phyloP scores from a whole-genome alignment of 2,113 vertebrate species.

The Festucalex cinctus region DNA sequence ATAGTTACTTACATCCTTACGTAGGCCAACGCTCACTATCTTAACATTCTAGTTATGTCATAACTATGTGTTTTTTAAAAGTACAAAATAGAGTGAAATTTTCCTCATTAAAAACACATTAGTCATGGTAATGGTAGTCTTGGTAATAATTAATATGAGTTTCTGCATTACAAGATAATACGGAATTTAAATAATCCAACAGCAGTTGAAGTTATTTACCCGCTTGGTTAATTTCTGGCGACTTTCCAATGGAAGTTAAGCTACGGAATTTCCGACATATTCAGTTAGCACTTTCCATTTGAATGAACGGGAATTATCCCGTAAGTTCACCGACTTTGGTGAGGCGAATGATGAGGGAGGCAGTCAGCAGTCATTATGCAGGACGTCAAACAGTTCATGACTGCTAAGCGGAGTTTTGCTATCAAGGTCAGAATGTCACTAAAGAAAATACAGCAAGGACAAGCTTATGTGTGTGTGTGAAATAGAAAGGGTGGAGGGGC shows the following conservation, averaged over 20 bases:
- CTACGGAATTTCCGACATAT: neutral
- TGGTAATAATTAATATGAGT: no score
- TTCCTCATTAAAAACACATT: no score
- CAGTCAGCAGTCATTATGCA: constrained; percentile 29
- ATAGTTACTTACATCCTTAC: no score
- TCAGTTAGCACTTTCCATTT: neutral
- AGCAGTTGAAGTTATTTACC: neutral
- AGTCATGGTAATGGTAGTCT: no score
- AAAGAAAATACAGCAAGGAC: neutral
- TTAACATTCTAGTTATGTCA: no score
- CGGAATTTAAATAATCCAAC: no score
- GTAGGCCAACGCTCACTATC: no score
- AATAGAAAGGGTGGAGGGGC: neutral
- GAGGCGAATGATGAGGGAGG: neutral
- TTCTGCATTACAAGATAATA: no score
- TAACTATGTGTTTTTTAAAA: no score
- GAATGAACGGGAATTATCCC: neutral
- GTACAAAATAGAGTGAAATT: no score
- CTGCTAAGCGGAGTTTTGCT: constrained; percentile 19
- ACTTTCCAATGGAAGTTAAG: neutral
- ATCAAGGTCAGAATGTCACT: constrained; percentile 34
- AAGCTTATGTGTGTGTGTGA: neutral
- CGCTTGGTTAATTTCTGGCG: neutral
- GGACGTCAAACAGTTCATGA: constrained; percentile 23
- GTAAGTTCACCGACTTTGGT: neutral